phyloP scores from a whole-genome alignment of 2,888 invertebrate species.

The Agrilus biguttatus region DNA sequence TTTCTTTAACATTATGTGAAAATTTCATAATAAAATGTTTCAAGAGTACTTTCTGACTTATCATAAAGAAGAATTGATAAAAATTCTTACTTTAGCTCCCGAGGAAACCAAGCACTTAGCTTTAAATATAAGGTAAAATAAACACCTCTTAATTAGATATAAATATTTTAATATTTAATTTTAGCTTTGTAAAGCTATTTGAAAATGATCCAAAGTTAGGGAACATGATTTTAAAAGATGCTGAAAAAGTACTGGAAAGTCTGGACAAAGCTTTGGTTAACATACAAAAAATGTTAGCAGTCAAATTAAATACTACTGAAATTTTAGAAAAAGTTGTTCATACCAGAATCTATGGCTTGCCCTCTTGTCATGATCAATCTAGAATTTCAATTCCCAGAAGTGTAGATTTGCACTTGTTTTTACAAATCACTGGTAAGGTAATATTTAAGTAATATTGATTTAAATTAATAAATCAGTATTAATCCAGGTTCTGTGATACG shows the following conservation, averaged over 20 bases:
- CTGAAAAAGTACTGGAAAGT: constrained; percentile 43
- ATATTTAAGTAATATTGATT: neutral
- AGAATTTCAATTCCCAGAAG: constrained; percentile 52
- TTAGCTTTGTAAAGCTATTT: constrained; percentile 54
- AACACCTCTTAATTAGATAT: constrained; percentile 1
- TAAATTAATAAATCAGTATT: neutral
- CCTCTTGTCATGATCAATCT: constrained; percentile 53
- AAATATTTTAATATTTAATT: constrained; percentile 21
- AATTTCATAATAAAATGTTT: too few species aligned
- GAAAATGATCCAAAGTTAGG: constrained; percentile 54
- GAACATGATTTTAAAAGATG: constrained; percentile 48
- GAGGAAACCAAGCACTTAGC: constrained; percentile 49
- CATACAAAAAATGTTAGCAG: constrained; percentile 35
- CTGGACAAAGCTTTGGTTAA: constrained; percentile 48
- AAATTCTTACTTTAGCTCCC: constrained; percentile 40
- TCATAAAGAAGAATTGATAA: constrained; percentile 44
- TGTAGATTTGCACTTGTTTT: constrained; percentile 54
- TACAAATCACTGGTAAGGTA: constrained; percentile 50
- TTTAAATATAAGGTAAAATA: constrained; percentile 53
- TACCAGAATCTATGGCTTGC: constrained; percentile 50
- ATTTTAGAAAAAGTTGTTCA: constrained; percentile 28
- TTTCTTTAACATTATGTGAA: too few species aligned
- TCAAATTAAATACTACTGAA: too few species aligned
- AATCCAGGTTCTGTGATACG: constrained; percentile 60
- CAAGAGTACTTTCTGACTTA: constrained; percentile 42